Percentiles rank a stretch among this genome's conserved stretches.
phyloP scores from a whole-genome alignment of 2,113 vertebrate genomes.

The Hippocampus abdominalis region DNA sequence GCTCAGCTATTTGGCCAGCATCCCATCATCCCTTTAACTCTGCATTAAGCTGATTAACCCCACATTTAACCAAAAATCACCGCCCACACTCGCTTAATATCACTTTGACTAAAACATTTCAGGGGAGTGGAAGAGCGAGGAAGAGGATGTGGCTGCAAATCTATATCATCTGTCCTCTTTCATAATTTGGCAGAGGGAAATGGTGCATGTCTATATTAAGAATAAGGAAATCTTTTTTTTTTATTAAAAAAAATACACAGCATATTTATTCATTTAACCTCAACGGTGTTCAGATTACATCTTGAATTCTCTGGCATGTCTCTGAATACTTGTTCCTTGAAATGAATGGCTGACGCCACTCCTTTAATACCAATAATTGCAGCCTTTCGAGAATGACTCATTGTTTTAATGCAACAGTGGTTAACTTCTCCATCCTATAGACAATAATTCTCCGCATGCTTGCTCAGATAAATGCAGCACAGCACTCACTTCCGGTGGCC shows the following conservation, averaged over 20 bases:
- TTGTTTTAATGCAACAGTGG: slow-evolving; percentile 65
- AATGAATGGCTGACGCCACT: slow-evolving; percentile 45
- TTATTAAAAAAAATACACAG: neutral
- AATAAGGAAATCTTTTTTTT: slow-evolving; percentile 3
- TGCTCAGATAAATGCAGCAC: slow-evolving; percentile 22
- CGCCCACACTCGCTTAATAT: slow-evolving; percentile 57
- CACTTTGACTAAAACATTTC: slow-evolving; percentile 63
- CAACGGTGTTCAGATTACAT: slow-evolving; percentile 28
- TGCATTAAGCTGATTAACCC: slow-evolving; percentile 77
- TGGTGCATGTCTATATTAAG: slow-evolving; percentile 2
- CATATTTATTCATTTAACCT: neutral
- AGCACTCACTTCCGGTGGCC: slow-evolving; percentile 10
- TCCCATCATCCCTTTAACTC: slow-evolving; percentile 73
- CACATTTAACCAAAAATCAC: slow-evolving; percentile 71
- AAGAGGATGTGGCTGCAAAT: slow-evolving; percentile 25
- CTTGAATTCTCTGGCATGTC: slow-evolving; percentile 31
- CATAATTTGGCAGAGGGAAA: slow-evolving; percentile 7
- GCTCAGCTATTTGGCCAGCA: slow-evolving; percentile 68
- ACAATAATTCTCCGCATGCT: slow-evolving; percentile 33
- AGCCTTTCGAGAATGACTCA: slow-evolving; percentile 55
- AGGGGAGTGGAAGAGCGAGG: slow-evolving; percentile 19
- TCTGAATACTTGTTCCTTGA: slow-evolving; percentile 29
- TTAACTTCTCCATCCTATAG: slow-evolving; percentile 55
- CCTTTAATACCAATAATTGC: slow-evolving; percentile 67
- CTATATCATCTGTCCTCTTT: slow-evolving; percentile 40